A percentile compares a stretch with the other conserved stretches of the same genome.
These are phyloP conservation scores for Bombyx huttoni DNA, from an alignment of 2,888 invertebrate genomes.

Conservation along the genomic window DNA sequence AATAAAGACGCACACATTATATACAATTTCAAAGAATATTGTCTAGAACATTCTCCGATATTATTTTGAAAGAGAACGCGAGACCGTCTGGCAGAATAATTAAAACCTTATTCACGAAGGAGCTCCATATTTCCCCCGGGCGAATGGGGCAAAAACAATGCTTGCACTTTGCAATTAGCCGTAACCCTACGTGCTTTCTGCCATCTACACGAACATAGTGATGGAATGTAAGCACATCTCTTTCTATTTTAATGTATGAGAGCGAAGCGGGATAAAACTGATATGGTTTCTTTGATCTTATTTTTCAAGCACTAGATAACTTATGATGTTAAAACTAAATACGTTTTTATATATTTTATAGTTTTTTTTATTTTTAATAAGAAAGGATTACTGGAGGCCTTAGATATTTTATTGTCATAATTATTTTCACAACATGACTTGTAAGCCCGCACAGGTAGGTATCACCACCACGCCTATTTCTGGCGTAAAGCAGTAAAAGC, in stretches of 20 bases:
- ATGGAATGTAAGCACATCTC: background rate
- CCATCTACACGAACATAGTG: slow-evolving; percentile 1
- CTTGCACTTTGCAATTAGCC: slow-evolving; percentile 57
- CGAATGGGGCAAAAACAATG: slow-evolving; percentile 43
- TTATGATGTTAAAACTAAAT: no score
- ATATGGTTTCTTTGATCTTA: background rate
- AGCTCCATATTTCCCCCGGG: slow-evolving; percentile 15
- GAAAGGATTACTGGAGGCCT: no score
- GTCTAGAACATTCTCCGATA: slow-evolving; percentile 5
- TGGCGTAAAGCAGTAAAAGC: no score
- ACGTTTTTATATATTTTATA: background rate
- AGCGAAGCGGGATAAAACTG: background rate
- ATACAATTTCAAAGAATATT: background rate
- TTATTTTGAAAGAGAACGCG: slow-evolving; percentile 8
- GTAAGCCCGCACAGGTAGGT: no score
- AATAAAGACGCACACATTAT: no score
- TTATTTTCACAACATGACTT: no score
- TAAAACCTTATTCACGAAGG: slow-evolving; percentile 21
- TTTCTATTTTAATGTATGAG: background rate
- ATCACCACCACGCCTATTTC: no score
- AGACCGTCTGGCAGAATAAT: slow-evolving; percentile 30
- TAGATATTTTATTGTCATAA: no score
- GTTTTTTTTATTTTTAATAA: no score
- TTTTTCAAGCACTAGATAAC: background rate
- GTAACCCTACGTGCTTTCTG: slow-evolving; percentile 22